Conservation (phyloP, 30 jellyfish, hydroid and myxozoan species). For the Cassiopea andromeda region DNA sequence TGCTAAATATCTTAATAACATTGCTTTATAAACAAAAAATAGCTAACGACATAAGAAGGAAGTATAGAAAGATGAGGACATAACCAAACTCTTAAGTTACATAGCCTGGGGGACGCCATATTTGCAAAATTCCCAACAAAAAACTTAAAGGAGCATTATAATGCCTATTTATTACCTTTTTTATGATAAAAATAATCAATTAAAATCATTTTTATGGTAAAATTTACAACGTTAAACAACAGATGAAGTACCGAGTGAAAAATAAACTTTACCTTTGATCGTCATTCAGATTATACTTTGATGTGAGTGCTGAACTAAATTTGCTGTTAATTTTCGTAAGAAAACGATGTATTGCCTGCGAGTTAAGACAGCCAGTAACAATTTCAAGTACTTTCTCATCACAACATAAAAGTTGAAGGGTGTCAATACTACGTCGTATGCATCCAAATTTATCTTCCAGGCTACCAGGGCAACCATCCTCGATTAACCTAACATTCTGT, state of each 20-base stretch:
- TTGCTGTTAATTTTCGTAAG: background rate
- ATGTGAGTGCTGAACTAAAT: slow-evolving; percentile 13
- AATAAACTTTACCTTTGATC: slow-evolving; percentile 17
- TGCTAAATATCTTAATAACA: too few relatives aligned
- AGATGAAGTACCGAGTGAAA: background rate
- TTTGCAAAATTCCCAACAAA: too few relatives aligned
- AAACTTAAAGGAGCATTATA: too few relatives aligned
- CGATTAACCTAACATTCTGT: background rate
- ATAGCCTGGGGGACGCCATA: too few relatives aligned
- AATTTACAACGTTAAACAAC: too few relatives aligned
- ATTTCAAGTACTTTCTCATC: background rate
- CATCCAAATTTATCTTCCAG: slow-evolving; percentile 20
- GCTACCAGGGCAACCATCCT: background rate
- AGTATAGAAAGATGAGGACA: too few relatives aligned
- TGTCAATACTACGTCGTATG: slow-evolving; percentile 12
- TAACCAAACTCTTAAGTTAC: too few relatives aligned
- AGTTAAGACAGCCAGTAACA: background rate
- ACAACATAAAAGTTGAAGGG: background rate
- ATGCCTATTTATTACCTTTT: too few relatives aligned
- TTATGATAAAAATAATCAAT: too few relatives aligned
- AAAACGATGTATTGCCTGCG: slow-evolving; percentile 9
- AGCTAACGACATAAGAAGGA: too few relatives aligned
- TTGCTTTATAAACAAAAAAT: too few relatives aligned
- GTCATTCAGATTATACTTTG: background rate
- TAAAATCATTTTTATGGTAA: too few relatives aligned